Evolutionary conservation across 2,888 invertebrate species (phyloP).

Genomic region (Priocnemis perturbator): DNA sequence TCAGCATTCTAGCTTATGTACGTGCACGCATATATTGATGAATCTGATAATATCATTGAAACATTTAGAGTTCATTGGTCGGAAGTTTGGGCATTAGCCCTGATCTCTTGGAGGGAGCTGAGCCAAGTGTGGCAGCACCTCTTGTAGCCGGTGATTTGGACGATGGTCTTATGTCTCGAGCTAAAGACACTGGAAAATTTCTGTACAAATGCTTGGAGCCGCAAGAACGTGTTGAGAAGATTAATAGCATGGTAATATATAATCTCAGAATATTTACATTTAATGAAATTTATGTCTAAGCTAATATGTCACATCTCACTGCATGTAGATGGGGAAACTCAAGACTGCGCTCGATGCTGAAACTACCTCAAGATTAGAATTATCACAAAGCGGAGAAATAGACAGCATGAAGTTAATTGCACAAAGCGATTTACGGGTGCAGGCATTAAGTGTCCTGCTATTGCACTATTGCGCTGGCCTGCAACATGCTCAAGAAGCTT

Average conservation of each 20-base stretch:
- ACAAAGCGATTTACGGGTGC: conserved; percentile 90
- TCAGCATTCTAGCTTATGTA: too few species aligned
- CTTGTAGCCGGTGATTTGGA: conserved; percentile 78
- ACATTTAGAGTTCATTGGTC: conserved; percentile 71
- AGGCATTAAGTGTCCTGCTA: conserved; percentile 94
- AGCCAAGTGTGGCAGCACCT: conserved; percentile 68
- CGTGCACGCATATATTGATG: too few species aligned
- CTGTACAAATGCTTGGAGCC: conserved; percentile 85
- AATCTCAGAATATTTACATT: not conserved
- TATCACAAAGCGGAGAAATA: conserved; percentile 64
- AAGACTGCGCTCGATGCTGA: conserved; percentile 86
- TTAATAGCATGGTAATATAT: conserved; percentile 91
- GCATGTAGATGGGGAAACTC: conserved; percentile 83
- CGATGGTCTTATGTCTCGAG: conserved; percentile 90
- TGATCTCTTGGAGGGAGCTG: conserved; percentile 72
- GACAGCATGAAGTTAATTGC: conserved; percentile 67
- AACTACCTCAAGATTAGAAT: conserved; percentile 77
- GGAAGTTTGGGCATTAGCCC: conserved; percentile 73
- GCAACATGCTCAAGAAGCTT: conserved; percentile 83
- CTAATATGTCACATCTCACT: not conserved
- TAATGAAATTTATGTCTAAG: conserved; percentile 3
- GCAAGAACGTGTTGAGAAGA: conserved; percentile 84
- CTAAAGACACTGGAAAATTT: conserved; percentile 90
- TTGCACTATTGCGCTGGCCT: conserved; percentile 96
- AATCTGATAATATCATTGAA: conserved; percentile 53